Evolutionary conservation across 2,888 invertebrate genomes (phyloP), one percentile per base, ranked within the genome.

Genomic region (Chymomyza caudatula): DNA sequence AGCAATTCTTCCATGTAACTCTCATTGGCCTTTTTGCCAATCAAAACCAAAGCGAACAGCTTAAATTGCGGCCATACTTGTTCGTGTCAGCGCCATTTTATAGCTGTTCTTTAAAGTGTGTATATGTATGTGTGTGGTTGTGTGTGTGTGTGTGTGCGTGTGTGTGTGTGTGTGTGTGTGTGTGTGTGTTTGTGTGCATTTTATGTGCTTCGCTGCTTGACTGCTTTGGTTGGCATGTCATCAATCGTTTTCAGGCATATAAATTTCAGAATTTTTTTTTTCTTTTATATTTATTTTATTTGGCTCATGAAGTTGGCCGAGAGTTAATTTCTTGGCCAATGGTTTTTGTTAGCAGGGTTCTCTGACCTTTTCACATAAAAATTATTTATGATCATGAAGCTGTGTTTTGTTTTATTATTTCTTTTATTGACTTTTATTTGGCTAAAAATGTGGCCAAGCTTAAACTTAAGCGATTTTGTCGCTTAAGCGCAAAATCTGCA

Each of bases 261-360:
- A 78, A 69, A 69, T 67, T 71, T 65, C 59, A 23, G n/a, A 56
- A 59, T 65, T 70, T 61, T 60, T 52, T 47, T 66, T 63, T 57
- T 65, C 69, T 61, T 60, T 52, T 47, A 65, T 63, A 56, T 60
- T 62, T 73, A 71, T 82, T 78, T 77, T 69, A 67, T 6, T 37
- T 17, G 47, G 47, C 51, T 13, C 51, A 20, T 13, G 51, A 13
- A 51, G 53, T 53, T 25, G 53, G 23, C 4, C 61, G 53, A 52
- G 66, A 83, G 86, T 76, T 81, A 84, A 81, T 81, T 85, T 72
- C 74, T 54, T 54, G n/a, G n/a, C n/a, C n/a, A n/a, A n/a, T 54
- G 13, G 15, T 29, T 29, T 54, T 54, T n/a, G 29, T 15, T n/a
- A 5, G 20, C 13, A 22, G n/a, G 6, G 19, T 52, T 17, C 20